Conservation (phyloP, 2,888 invertebrate species). For the Drosophila multiciliata region DNA sequence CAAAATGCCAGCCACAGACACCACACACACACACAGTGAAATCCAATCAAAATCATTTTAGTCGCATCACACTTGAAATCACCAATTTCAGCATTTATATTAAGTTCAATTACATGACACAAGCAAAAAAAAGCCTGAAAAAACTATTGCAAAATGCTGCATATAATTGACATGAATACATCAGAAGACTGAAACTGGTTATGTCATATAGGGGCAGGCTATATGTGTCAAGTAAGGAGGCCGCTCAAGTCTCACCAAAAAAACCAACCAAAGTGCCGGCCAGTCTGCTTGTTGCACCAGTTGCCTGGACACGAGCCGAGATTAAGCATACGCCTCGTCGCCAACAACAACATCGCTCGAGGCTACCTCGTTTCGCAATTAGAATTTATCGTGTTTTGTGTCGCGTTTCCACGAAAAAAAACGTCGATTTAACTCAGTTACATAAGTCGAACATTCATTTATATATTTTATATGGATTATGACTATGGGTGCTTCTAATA, state of each 20-base stretch:
- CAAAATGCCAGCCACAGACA: conserved; percentile 28
- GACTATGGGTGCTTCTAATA: conserved; percentile 13
- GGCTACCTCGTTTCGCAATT: conserved; percentile 65
- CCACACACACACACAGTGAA: conserved; percentile 14
- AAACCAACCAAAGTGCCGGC: conserved; percentile 46
- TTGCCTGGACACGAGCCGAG: conserved; percentile 58
- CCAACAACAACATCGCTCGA: conserved; percentile 21
- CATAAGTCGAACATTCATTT: conserved; percentile 38
- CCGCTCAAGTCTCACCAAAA: conserved; percentile 19
- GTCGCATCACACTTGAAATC: conserved; percentile 53
- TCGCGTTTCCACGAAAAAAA: conserved; percentile 45
- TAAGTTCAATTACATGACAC: conserved; percentile 29
- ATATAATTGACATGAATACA: conserved; percentile 58
- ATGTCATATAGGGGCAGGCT: conserved; percentile 39
- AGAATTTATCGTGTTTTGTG: conserved; percentile 68
- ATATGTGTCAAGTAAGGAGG: conserved; percentile 63
- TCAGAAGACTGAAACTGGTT: conserved; percentile 55
- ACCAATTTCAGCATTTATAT: conserved; percentile 40
- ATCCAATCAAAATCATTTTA: conserved; percentile 53
- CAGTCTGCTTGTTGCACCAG: conserved; percentile 44
- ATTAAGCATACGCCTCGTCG: conserved; percentile 63
- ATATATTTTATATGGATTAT: conserved; percentile 9
- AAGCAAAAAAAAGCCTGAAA: conserved; percentile 17
- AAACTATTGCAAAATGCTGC: conserved; percentile 47
- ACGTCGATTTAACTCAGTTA: conserved; percentile 27